Base-by-base conservation (phyloP, 2,888 invertebrate genomes). In the Lasioglossum lativentre region DNA sequence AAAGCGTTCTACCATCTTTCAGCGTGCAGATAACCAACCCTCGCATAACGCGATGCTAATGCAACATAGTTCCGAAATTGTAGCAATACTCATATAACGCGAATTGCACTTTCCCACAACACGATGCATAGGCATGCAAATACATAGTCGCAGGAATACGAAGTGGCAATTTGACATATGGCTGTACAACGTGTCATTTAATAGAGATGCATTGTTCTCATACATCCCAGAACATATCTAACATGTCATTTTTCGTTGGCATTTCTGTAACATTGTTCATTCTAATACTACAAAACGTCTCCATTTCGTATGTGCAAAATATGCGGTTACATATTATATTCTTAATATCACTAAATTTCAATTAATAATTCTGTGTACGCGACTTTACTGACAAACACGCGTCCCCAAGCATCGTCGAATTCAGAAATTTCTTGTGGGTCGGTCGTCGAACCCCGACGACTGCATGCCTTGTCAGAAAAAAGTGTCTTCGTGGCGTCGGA, bases 391-490 rank as follows among this genome's bases (percentile, higher is more conserved):
- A 23, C 47, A 19, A 19, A 47, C 6, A 47, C 0, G 23, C 23
- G 8, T 52, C 47, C 34, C 34, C 34, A 34, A 34, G 34, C 34
- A 34, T 34, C 34, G 34, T 1, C 34, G 34, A 34, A 34, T 1
- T 34, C 34, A 34, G 34, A 34, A 34, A 34, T 34, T 1, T 34
- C 34, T 34, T 3, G 34, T 3, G 74, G 70, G 73, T 83, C 80
- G 63, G 52, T 27, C 79, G 78, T 80, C 76, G 80, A 79, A 83
- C 70, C 71, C 71, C 71, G 66, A 19, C 38, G 68, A 66, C 70
- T 81, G 75, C 47, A 59, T 72, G 76, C 86, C 75, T 82, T 86
- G 85, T 89, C 68, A 84, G 75, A 79, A 88, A 88, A 86, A 85
- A 80, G 84, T 80, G 81, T 83, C 52, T 34, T 63, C 80, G 68